Evolutionary conservation across 2,888 invertebrate genomes (phyloP).

Genomic region (Drosophila fungiperda): DNA sequence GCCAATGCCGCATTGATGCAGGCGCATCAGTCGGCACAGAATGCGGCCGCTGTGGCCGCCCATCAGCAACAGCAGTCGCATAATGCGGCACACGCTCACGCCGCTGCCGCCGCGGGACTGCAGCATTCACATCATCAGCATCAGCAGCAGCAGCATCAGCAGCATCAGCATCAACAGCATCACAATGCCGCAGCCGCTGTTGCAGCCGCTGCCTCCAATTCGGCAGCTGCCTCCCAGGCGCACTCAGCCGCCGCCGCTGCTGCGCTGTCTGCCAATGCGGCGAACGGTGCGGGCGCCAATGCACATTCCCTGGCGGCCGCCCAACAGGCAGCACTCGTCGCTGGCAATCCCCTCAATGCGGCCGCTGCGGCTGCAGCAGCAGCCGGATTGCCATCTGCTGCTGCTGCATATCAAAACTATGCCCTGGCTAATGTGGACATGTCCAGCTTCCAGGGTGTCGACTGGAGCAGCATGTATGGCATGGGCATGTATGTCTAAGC

Average conservation of each 20-base stretch:
- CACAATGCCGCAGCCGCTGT: conserved; percentile 60
- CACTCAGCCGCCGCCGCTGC: conserved; percentile 77
- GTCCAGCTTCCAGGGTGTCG: conserved; percentile 96
- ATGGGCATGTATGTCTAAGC: conserved; percentile 94
- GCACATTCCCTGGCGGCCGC: conserved; percentile 86
- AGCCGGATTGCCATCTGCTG: conserved; percentile 87
- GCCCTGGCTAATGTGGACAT: conserved; percentile 95
- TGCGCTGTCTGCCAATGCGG: conserved; percentile 76
- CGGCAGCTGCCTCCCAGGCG: conserved; percentile 84
- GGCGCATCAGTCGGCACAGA: conserved; percentile 78
- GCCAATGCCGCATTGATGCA: conserved; percentile 86
- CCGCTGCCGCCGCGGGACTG: conserved; percentile 63
- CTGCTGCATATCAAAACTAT: conserved; percentile 90
- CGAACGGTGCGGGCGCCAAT: conserved; percentile 64
- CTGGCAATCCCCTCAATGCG: conserved; percentile 85
- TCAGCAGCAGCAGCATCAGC: conserved; percentile 59
- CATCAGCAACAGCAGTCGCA: conserved; percentile 78
- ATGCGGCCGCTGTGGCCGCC: conserved; percentile 73
- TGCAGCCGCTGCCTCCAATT: conserved; percentile 63
- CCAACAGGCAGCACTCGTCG: conserved; percentile 83
- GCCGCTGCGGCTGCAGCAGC: conserved; percentile 87
- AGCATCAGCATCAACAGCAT: conserved; percentile 40
- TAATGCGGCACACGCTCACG: conserved; percentile 59
- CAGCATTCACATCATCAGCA: conserved; percentile 81
- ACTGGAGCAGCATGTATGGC: conserved; percentile 96